Conservation (phyloP, 2,113 vertebrate genomes). For the Cinclus cinclus region DNA sequence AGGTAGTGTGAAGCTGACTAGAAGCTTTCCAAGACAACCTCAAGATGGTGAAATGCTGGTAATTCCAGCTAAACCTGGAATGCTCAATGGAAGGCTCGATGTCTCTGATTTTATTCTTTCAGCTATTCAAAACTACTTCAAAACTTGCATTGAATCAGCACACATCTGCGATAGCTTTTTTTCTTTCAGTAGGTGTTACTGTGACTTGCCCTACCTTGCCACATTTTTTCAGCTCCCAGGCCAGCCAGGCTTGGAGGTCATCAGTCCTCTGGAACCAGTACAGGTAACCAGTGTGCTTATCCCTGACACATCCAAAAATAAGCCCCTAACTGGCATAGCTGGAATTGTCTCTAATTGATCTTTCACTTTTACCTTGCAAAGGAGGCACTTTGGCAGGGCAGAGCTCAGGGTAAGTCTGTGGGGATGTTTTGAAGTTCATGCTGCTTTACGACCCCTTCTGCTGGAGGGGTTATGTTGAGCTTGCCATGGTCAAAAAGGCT, state of each 20-base stretch:
- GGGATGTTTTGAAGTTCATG: fast-evolving
- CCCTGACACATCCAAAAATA: neutral
- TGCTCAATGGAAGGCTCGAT: too few relatives aligned
- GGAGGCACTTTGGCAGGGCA: neutral
- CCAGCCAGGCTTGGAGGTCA: neutral
- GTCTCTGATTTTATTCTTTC: neutral
- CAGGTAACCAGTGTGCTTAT: neutral
- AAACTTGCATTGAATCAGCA: neutral
- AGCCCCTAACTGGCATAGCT: neutral
- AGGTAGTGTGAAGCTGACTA: too few relatives aligned
- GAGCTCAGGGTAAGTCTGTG: neutral
- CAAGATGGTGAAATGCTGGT: too few relatives aligned
- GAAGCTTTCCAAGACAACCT: too few relatives aligned
- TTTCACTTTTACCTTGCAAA: neutral
- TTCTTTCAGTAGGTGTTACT: neutral
- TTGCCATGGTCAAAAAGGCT: neutral
- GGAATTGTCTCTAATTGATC: neutral
- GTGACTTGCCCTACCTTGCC: neutral
- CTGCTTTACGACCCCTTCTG: neutral
- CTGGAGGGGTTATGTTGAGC: neutral
- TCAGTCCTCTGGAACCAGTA: neutral
- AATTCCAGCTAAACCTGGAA: too few relatives aligned
- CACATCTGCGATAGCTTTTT: neutral
- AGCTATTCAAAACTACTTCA: neutral
- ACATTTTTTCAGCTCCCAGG: neutral